Evolutionary conservation across 2,888 invertebrate species (phyloP), one percentile per base, ranked within the genome.

Genomic region (Nipponacmea schrenckii): DNA sequence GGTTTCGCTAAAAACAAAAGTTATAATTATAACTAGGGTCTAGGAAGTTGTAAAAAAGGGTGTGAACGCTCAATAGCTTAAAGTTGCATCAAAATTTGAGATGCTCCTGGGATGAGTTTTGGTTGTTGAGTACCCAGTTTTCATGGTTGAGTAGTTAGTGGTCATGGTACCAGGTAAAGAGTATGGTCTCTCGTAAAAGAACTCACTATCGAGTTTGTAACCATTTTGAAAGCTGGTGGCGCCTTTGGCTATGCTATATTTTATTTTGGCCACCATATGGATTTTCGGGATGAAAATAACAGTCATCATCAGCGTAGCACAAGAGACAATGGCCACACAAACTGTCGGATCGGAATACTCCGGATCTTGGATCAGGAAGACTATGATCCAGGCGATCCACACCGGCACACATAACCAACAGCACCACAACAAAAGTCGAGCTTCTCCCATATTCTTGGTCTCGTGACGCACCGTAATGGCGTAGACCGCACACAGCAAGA

Each of bases 271-370:
- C 26, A 85, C 81, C 65, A 78, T 78, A 15, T 81, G 92, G 62
- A 96, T 95, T 90, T 90, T 96, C 62, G 96, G 90, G 90, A 96
- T 93, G 89, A 96, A 97, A 94, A 97, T 96, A 70, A 96, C 93
- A 79, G 96, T 92, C 90, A 97, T 95, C 70, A 96, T 93, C 56
- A 95, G 92, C 12, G 94, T 92, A 77, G 96, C 94, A 20, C 95
- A 95, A 69, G 94, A 93, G 62, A 96, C 92, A 80, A 97, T 91
- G 0, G 96, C 96, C 80, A 95, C 94, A 46, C 96, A 96, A 70
- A 96, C 91, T 89, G 96, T 95, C 15, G 95, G 83, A 56, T 88
- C 87, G 39, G 83, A 74, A 69, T 80, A 81, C 31, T 78, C 76
- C 8, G 77, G 64, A 45, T 84, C 79, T 70, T 86, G 81, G 15